phyloP scores from a whole-genome alignment of 64 coral and sea anemone genomes.

The Porites lutea region DNA sequence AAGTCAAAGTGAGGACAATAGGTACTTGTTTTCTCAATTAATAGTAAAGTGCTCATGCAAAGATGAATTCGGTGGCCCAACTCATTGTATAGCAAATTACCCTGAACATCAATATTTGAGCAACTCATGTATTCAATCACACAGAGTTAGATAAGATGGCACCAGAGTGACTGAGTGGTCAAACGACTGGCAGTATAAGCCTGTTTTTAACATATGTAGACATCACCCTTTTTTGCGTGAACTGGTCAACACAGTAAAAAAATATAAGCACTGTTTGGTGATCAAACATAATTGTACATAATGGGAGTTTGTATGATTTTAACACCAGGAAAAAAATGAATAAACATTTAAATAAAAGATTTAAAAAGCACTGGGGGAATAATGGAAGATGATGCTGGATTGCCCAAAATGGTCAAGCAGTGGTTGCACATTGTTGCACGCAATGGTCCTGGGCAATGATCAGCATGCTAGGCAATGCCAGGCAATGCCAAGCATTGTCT shows the following conservation, averaged over 20 bases:
- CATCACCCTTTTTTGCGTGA: neutral
- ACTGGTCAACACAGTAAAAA: constrained; percentile 14
- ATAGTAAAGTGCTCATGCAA: constrained; percentile 7
- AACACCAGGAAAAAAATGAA: neutral
- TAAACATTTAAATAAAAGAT: neutral
- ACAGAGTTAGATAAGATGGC: neutral
- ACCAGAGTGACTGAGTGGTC: neutral
- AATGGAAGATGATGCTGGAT: constrained; percentile 25
- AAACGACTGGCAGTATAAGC: constrained; percentile 13
- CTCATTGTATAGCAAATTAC: constrained; percentile 43
- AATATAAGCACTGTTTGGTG: neutral
- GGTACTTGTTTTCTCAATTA: constrained; percentile 14
- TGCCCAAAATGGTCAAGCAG: constrained; percentile 6
- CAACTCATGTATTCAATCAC: constrained; percentile 14
- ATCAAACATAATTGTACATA: neutral
- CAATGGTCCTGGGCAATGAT: constrained; percentile 11
- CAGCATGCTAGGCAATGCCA: constrained; percentile 19
- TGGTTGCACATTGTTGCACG: neutral
- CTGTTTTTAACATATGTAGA: neutral
- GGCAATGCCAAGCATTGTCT: constrained; percentile 25
- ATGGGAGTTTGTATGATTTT: constrained; percentile 13
- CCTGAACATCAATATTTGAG: constrained; percentile 25
- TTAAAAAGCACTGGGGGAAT: neutral
- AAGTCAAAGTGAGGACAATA: constrained; percentile 17
- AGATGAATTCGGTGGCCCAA: constrained; percentile 27